Percentiles rank a stretch among this genome's conserved stretches.
Conservation (phyloP, 2,113 vertebrate genomes). For the Dasyprocta punctata region DNA sequence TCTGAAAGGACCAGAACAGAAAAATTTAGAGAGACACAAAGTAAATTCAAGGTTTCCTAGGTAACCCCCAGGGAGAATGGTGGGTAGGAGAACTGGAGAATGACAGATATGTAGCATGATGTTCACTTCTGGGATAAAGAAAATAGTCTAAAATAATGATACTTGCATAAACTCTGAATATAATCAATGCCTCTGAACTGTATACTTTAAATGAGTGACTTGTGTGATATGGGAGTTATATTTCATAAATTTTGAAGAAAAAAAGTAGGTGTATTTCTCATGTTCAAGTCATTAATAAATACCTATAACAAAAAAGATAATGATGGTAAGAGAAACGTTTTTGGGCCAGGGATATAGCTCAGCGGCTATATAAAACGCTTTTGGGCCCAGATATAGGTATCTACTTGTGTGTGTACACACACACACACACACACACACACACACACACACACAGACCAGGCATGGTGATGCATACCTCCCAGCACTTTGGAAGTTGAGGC, state of each 20-base stretch:
- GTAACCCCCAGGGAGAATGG: too few species aligned
- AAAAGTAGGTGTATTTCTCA: not conserved
- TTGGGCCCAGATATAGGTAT: not conserved
- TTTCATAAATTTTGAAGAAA: not conserved
- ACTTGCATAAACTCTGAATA: not conserved
- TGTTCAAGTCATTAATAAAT: not conserved
- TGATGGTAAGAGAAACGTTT: not conserved
- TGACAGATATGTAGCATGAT: not conserved
- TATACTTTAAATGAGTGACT: not conserved
- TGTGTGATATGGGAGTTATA: not conserved
- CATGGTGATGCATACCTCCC: not conserved
- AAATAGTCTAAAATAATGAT: not conserved
- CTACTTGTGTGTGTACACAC: not conserved
- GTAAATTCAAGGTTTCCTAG: too few species aligned
- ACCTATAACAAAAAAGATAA: not conserved
- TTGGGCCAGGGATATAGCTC: too few species aligned
- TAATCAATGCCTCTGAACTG: not conserved
- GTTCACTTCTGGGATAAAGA: not conserved
- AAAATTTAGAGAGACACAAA: too few species aligned
- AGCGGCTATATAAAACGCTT: too few species aligned
- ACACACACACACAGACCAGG: too few species aligned
- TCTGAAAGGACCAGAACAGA: too few species aligned
- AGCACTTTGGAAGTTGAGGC: not conserved
- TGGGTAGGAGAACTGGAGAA: not conserved
- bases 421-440: too few species aligned